phyloP scores from a whole-genome alignment of 1,140 invertebrate genomes.

The Drosophila azteca region DNA sequence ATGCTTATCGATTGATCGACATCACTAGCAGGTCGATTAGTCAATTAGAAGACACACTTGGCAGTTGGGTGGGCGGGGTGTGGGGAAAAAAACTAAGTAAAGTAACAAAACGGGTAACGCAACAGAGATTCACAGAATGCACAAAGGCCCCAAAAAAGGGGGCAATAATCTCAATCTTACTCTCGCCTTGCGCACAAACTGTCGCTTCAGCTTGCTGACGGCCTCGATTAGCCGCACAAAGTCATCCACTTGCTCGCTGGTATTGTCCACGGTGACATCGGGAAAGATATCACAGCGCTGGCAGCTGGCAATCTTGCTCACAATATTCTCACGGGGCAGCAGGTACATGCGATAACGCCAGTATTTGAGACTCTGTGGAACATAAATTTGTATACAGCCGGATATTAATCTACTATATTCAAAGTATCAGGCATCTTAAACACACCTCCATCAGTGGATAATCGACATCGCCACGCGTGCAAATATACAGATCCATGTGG shows the following conservation, averaged over 20 bases:
- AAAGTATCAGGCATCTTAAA: neutral
- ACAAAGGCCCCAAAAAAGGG: conserved; percentile 15
- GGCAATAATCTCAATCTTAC: conserved; percentile 56
- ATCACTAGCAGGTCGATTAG: conserved; percentile 29
- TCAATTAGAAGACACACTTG: conserved; percentile 38
- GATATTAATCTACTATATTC: neutral
- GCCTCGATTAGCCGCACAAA: conserved; percentile 95
- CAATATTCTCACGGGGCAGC: conserved; percentile 90
- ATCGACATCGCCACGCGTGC: conserved; percentile 95
- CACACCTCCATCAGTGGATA: conserved; percentile 92
- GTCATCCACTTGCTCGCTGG: conserved; percentile 89
- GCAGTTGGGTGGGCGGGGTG: conserved; percentile 3
- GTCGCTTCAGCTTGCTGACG: conserved; percentile 94
- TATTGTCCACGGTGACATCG: conserved; percentile 84
- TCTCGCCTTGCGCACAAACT: conserved; percentile 84
- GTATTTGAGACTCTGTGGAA: conserved; percentile 91
- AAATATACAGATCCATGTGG: conserved; percentile 98
- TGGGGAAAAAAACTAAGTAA: too few species aligned
- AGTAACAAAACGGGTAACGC: conserved; percentile 30
- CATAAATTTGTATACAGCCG: conserved; percentile 1
- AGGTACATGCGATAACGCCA: conserved; percentile 97
- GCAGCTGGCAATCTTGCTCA: conserved; percentile 89
- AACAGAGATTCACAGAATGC: conserved; percentile 48
- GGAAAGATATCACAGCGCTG: conserved; percentile 93
- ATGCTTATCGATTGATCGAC: neutral